Percentiles rank a stretch among this genome's conserved stretches.
Evolutionary conservation across 2,113 vertebrate genomes (phyloP).

Genomic region (Anolis carolinensis): DNA sequence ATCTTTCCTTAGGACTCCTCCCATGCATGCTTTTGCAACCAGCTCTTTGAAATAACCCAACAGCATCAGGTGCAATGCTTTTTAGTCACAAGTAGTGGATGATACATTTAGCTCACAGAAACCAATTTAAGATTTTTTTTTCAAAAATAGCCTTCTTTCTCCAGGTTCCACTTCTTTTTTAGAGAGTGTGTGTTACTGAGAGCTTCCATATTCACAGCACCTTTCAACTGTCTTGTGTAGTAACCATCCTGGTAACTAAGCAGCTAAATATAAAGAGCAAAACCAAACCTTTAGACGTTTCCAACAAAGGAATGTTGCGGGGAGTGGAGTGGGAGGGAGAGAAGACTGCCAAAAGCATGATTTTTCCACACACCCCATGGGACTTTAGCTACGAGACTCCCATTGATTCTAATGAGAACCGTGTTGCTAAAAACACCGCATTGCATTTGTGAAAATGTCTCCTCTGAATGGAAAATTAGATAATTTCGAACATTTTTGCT

Average conservation of each 20-base stretch:
- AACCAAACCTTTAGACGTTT: neutral
- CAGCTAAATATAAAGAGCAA: constrained; percentile 1
- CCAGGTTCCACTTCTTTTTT: neutral
- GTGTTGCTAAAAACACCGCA: constrained; percentile 10
- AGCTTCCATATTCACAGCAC: neutral
- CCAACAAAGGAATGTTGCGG: neutral
- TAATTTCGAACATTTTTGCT: constrained; percentile 10
- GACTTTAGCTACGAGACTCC: neutral
- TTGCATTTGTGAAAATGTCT: constrained; percentile 14
- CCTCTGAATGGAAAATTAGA: constrained; percentile 7
- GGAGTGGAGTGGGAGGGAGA: neutral
- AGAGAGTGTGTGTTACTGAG: neutral
- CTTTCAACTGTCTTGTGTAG: neutral
- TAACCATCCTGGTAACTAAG: constrained; percentile 17
- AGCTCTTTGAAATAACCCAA: neutral
- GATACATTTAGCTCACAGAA: neutral
- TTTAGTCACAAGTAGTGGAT: neutral
- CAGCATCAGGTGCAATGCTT: neutral
- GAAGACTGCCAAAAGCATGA: neutral
- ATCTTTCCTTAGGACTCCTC: neutral
- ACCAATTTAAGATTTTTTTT: neutral
- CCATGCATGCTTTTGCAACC: neutral
- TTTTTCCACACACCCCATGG: neutral
- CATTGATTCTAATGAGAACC: neutral
- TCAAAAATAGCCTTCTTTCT: neutral